Base-by-base conservation (phyloP, 2,113 vertebrate species). In the Ifrita kowaldi region DNA sequence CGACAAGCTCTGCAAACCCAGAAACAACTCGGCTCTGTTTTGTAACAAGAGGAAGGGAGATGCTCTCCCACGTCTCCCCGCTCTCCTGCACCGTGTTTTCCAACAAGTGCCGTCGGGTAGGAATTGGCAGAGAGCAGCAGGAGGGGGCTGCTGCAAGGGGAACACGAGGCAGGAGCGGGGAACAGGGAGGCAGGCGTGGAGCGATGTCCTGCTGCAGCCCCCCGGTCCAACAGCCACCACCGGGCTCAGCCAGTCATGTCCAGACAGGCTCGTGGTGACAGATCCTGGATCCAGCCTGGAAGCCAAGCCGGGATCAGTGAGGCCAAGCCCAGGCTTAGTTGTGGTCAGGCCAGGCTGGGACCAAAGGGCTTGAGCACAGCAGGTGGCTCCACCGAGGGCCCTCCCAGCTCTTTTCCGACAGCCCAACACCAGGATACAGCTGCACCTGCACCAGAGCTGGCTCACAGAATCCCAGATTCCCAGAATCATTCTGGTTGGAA, bases 91-190 rank as follows among this genome's bases (percentile, higher is more conserved):
- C 27, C 7, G 59, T 65, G 59, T 32, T 89, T 93, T 53, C 50
- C 49, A 39, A 52, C 24, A 81, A 62, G 35, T 7, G 7, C 0
- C 42, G 47, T 8, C 0, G 1, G 49, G 15, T 75, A 11, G 16
- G 4, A 37, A 16, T 9, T 50, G 35, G 16, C 30, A 26, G 53
- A 67, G 27, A 83, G 67, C 59, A 57, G 57, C 53, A 62, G 89
- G 28, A 59, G 23, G 4, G 39, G 39, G 60, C 76, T 80, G 44
- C 21, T 56, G 33, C 7, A 6, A 17, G 41, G 62, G 55, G 13
- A 35, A 1, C 8, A 49, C 0, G 6, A 46, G n/a, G 35, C 56
- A 47, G 75, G 42, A 56, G 39, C 4, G 24, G 65, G 42, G 57
- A 37, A 12, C 4, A 7, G 20, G 4, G 16, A 30, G 47, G 17